Evolutionary conservation across 2,797 vertebrate genomes (phyloP).

Genomic region (Tinamus major): DNA sequence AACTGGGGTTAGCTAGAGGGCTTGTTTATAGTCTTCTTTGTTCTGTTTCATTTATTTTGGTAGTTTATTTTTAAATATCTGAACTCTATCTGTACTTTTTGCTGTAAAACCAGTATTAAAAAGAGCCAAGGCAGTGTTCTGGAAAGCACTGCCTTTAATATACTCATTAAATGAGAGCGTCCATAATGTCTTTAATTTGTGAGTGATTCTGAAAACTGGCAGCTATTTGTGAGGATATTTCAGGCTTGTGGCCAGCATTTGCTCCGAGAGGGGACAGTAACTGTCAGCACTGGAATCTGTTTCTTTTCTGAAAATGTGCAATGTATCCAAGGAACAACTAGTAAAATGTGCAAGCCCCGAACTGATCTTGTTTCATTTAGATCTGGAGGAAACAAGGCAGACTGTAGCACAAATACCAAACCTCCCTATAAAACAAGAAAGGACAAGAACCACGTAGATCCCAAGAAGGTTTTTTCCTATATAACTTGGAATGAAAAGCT

Average conservation of each 20-base stretch:
- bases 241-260: background rate
- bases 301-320: background rate
- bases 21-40: background rate
- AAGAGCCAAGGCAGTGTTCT: background rate
- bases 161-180: background rate
- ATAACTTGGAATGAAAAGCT: background rate
- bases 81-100: background rate
- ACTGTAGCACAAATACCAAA: background rate
- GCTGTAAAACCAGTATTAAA: background rate
- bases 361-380: background rate
- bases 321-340: background rate
- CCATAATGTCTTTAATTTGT: background rate
- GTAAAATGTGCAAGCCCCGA: background rate
- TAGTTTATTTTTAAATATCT: constrained; percentile 27
- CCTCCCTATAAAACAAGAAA: background rate
- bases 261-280: background rate
- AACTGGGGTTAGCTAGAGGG: background rate
- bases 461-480: background rate
- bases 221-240: background rate
- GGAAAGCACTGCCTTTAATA: background rate
- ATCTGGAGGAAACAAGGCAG: background rate
- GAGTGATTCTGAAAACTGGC: background rate
- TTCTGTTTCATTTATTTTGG: background rate
- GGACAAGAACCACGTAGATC: background rate
- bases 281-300: background rate